Evolutionary conservation across 2,113 vertebrate species (phyloP).

Genomic region (Phaetusa simplex): DNA sequence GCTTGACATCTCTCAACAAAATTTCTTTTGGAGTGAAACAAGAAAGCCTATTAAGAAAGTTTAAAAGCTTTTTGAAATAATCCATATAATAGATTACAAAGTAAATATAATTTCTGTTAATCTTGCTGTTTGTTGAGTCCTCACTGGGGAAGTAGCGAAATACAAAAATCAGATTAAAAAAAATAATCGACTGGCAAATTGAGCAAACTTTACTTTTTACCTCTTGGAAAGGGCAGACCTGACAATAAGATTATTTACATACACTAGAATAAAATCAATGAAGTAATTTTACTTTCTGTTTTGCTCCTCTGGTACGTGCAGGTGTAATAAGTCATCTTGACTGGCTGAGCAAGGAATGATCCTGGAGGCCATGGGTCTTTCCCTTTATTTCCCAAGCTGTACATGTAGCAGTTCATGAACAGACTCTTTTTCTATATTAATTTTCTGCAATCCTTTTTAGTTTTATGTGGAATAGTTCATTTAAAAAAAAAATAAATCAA

Average conservation of each 20-base stretch:
- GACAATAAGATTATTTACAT: constrained; percentile 70
- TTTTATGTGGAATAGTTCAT: background rate
- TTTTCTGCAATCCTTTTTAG: background rate
- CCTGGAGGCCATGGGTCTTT: background rate
- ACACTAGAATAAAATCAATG: constrained; percentile 70
- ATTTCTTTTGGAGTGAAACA: background rate
- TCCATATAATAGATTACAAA: background rate
- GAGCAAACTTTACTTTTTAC: constrained; percentile 61
- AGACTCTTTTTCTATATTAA: background rate
- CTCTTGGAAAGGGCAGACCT: constrained; percentile 66
- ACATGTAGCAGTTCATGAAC: background rate
- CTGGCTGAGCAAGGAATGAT: constrained; percentile 11
- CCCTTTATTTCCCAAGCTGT: background rate
- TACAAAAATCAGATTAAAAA: constrained; percentile 16
- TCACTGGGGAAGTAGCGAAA: background rate
- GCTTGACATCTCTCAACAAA: background rate
- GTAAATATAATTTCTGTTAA: constrained; percentile 12
- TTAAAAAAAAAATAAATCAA: background rate
- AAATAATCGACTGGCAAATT: constrained; percentile 5
- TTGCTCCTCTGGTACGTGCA: constrained; percentile 24
- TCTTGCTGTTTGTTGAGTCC: background rate
- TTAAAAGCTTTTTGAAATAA: constrained; percentile 50
- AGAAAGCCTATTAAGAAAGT: background rate
- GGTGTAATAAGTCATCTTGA: constrained; percentile 70
- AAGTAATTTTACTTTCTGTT: constrained; percentile 70